Evolutionary conservation across 2,113 vertebrate genomes (phyloP).

Genomic region (Thunnus thynnus): DNA sequence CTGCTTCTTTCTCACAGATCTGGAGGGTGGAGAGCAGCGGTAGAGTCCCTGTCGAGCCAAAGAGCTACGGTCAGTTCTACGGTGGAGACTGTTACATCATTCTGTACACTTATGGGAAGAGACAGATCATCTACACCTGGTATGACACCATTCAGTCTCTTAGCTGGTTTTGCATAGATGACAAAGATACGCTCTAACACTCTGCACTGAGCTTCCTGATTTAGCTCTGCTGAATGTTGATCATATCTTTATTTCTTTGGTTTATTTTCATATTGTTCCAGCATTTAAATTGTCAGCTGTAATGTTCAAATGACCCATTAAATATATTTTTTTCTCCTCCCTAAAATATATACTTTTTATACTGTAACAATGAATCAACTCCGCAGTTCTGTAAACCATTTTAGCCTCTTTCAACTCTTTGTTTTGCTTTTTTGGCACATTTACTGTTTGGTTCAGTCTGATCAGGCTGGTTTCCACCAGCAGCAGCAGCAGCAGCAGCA

Average conservation of each 20-base stretch:
- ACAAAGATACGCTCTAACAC: not conserved
- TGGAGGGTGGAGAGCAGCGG: constrained; percentile 91
- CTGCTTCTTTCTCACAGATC: constrained; percentile 81
- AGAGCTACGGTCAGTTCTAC: constrained; percentile 89
- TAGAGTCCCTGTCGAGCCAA: constrained; percentile 82
- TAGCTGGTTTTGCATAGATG: not conserved
- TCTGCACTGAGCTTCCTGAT: constrained; percentile 8
- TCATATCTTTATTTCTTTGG: not conserved
- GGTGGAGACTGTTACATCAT: constrained; percentile 95
- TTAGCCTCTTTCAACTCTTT: too few species aligned
- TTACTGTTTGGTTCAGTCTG: too few species aligned
- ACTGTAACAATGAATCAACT: not conserved
- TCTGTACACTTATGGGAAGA: constrained; percentile 89
- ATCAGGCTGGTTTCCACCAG: too few species aligned
- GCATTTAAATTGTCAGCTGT: not conserved
- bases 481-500: too few species aligned
- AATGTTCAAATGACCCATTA: not conserved
- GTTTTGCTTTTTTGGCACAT: too few species aligned
- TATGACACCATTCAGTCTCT: constrained; percentile 57
- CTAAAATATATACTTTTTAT: too few species aligned
- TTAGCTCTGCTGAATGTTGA: not conserved
- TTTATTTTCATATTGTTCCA: not conserved
- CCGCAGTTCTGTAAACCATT: too few species aligned
- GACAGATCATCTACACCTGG: constrained; percentile 95
- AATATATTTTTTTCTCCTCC: too few species aligned